These are phyloP conservation scores for Caenorhabditis virilis DNA, from an alignment of 2,888 invertebrate genomes.

Conservation along the genomic window DNA sequence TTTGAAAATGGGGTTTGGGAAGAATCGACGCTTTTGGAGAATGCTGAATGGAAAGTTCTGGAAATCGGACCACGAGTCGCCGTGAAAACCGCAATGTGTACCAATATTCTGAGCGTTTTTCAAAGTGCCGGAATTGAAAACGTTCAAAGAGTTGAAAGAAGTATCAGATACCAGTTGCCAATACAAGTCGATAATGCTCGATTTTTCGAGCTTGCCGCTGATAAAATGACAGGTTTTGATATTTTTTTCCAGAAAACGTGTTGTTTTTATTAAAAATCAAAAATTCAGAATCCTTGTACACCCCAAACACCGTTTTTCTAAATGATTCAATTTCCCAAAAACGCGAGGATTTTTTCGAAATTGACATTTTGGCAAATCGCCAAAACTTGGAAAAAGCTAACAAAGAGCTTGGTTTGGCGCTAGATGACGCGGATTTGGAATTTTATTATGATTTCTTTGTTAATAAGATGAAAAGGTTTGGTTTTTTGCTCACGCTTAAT, in stretches of 20 bases:
- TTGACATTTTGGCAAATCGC: constrained; percentile 29
- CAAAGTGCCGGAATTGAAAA: constrained; percentile 80
- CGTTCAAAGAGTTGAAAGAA: constrained; percentile 82
- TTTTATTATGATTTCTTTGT: constrained; percentile 59
- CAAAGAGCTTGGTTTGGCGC: constrained; percentile 49
- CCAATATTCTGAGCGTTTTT: constrained; percentile 93
- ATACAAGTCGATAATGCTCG: constrained; percentile 7
- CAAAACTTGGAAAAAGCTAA: constrained; percentile 33
- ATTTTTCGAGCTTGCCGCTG: constrained; percentile 44
- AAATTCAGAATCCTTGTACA: constrained; percentile 9
- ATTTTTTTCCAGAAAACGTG: not conserved
- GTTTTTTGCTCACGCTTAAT: not conserved
- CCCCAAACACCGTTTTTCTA: too few species aligned
- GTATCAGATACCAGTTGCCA: constrained; percentile 77
- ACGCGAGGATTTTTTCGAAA: constrained; percentile 21
- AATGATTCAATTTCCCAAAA: too few species aligned
- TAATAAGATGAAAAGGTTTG: constrained; percentile 50
- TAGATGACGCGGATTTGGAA: constrained; percentile 53
- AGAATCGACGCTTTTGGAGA: constrained; percentile 5
- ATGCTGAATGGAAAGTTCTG: constrained; percentile 18
- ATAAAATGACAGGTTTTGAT: constrained; percentile 50
- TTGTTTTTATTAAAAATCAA: not conserved
- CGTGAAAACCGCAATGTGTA: constrained; percentile 89
- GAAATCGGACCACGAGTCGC: constrained; percentile 42
- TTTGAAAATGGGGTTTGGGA: constrained; percentile 7